Conservation (phyloP, 2,113 vertebrate genomes). For the Tonatia bakeri region DNA sequence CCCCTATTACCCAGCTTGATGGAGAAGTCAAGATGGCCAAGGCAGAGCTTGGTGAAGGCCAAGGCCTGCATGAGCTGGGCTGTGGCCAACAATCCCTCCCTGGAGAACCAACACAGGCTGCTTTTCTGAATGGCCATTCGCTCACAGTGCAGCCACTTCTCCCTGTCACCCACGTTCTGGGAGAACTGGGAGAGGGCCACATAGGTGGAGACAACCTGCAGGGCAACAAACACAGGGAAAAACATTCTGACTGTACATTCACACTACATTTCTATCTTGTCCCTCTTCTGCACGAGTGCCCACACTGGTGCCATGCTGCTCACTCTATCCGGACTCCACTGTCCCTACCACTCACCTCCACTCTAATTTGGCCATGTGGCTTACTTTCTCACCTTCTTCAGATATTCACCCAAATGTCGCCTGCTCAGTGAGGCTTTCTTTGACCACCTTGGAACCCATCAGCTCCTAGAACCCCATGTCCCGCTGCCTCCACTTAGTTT, state of each 20-base stretch:
- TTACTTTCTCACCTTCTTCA: neutral
- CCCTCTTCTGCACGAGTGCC: neutral
- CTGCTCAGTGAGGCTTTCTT: neutral
- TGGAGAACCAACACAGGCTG: constrained; percentile 26
- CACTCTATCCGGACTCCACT: neutral
- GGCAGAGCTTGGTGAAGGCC: constrained; percentile 61
- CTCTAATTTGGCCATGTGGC: neutral
- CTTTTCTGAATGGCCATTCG: constrained; percentile 58
- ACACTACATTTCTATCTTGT: neutral
- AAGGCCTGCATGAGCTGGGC: constrained; percentile 53
- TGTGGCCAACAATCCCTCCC: constrained; percentile 33
- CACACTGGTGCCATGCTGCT: neutral
- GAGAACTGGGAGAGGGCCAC: constrained; percentile 62
- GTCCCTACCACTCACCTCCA: neutral
- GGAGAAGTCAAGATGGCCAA: constrained; percentile 54
- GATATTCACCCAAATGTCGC: neutral
- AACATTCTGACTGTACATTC: neutral
- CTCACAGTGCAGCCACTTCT: constrained; percentile 43
- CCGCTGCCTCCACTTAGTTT: neutral
- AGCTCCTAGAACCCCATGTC: neutral
- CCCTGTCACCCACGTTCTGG: constrained; percentile 39
- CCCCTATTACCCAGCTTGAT: constrained; percentile 49
- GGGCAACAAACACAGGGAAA: neutral
- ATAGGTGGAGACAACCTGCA: constrained; percentile 48
- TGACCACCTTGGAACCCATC: neutral